Percentiles rank a stretch among this genome's conserved stretches.
These are phyloP conservation scores for Cosmia trapezina DNA, from an alignment of 2,888 invertebrate genomes.

Conservation along the genomic window DNA sequence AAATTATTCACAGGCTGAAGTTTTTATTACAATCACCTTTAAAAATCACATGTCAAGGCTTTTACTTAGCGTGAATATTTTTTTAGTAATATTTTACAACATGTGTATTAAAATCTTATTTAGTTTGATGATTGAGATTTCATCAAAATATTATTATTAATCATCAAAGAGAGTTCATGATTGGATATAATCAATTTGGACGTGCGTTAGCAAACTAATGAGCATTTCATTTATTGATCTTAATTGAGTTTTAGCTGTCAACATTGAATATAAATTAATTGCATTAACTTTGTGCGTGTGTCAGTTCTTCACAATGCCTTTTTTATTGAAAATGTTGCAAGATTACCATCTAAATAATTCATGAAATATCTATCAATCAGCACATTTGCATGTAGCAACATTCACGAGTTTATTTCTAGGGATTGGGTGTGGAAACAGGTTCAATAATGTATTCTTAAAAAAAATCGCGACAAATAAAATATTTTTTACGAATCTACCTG, in stretches of 20 bases:
- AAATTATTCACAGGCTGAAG: conserved; percentile 52
- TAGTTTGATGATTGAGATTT: conserved; percentile 33
- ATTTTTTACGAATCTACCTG: conserved; percentile 2
- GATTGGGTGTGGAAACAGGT: conserved; percentile 35
- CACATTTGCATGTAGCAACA: conserved; percentile 13
- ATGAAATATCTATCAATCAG: conserved; percentile 13
- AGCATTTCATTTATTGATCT: conserved; percentile 20
- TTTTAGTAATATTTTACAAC: conserved; percentile 35
- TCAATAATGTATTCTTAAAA: conserved; percentile 7
- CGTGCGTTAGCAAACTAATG: conserved; percentile 29
- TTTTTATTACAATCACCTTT: conserved; percentile 55
- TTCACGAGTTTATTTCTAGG: background rate
- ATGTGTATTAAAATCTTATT: conserved; percentile 23
- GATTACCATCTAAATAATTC: conserved; percentile 3
- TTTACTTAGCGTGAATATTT: conserved; percentile 20
- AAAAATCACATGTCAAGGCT: conserved; percentile 60
- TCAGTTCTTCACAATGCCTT: conserved; percentile 2
- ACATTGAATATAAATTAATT: conserved; percentile 40
- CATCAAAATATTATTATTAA: conserved; percentile 21
- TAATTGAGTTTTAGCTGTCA: conserved; percentile 38
- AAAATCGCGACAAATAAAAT: conserved; percentile 1
- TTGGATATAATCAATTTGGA: conserved; percentile 19
- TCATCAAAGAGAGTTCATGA: conserved; percentile 36
- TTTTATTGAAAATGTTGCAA: conserved; percentile 13
- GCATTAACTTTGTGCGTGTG: conserved; percentile 7